phyloP scores from a whole-genome alignment of 2,888 invertebrate genomes.

The Tenodera sinensis region DNA sequence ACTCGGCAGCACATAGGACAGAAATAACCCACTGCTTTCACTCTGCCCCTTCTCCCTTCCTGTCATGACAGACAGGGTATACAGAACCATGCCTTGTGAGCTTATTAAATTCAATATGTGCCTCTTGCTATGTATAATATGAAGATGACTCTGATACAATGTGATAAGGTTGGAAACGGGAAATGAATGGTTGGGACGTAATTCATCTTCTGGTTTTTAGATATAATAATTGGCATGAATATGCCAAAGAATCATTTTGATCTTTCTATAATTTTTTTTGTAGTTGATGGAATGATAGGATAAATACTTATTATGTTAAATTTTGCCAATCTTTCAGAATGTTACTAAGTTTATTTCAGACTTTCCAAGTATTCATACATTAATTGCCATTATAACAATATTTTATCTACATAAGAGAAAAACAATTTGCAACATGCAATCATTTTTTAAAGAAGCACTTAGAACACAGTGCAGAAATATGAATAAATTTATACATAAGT shows the following conservation, averaged over 20 bases:
- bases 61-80: slow-evolving; percentile 7
- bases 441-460: neutral
- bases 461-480: neutral
- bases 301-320: neutral
- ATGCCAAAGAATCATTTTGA: neutral
- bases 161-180: neutral
- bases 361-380: slow-evolving; percentile 18
- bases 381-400: slow-evolving; percentile 4
- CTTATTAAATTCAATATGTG: neutral
- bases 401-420: slow-evolving; percentile 5
- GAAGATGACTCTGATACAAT: neutral
- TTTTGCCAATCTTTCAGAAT: neutral
- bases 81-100: neutral
- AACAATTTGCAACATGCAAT: slow-evolving; percentile 21
- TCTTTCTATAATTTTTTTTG: neutral
- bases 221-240: neutral
- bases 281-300: neutral
- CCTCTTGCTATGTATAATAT: neutral
- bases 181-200: neutral
- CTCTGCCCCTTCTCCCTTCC: neutral
- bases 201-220: neutral
- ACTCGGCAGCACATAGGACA: slow-evolving; percentile 46
- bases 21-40: slow-evolving; percentile 47
- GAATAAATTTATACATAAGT: neutral
- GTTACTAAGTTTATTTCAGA: slow-evolving; percentile 17